Evolutionary conservation across 1,140 invertebrate species (phyloP), one percentile per base, ranked within the genome.

Genomic region (Microplitis demolitor): DNA sequence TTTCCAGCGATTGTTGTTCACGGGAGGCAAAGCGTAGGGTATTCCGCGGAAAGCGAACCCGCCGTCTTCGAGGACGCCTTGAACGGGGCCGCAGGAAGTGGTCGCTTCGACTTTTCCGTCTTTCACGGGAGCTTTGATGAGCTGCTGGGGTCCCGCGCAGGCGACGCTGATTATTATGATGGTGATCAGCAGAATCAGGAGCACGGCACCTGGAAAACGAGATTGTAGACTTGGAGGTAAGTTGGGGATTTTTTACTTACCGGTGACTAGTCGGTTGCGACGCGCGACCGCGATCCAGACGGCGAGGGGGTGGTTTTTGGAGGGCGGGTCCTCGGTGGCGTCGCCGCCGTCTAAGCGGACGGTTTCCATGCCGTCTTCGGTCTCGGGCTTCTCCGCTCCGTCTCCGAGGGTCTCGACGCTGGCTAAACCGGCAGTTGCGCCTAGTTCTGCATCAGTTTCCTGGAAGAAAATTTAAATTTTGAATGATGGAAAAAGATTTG

Each of bases 1-100:
- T 51, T 90, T 90, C 90, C 94, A 97, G 71, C 95, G 89, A 31
- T 88, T 87, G 56, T 92, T 89, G 8, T 87, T 90, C 0, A 93
- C 74, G 0, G 95, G 95, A 9, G 94, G 92, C n/a, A 91, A 78
- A 3, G 95, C 95, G 82, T 95, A 97, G 0, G 95, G 95, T 62
- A 97, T 93, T 14, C 95, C 94, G 16, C 91, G 91, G 84, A 97
- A 97, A 2, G 93, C 92, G 76, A 92, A 93, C 2, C 91, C 93
- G 11, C 91, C 92, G 71, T 95, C 92, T 79, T 95, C 92, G 33
- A 92, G 84, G 8, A 92, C 81, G 14, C 95, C 95, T 87, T 95
- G 90, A 16, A 96, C 91, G 9, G 85, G 87, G 64, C 95, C 95
- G 82, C 95, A 97, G 1, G 91, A 89, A 11, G 94, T 95, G 31